Evolutionary conservation across 2,113 vertebrate species (phyloP).

Genomic region (Mesocricetus auratus): DNA sequence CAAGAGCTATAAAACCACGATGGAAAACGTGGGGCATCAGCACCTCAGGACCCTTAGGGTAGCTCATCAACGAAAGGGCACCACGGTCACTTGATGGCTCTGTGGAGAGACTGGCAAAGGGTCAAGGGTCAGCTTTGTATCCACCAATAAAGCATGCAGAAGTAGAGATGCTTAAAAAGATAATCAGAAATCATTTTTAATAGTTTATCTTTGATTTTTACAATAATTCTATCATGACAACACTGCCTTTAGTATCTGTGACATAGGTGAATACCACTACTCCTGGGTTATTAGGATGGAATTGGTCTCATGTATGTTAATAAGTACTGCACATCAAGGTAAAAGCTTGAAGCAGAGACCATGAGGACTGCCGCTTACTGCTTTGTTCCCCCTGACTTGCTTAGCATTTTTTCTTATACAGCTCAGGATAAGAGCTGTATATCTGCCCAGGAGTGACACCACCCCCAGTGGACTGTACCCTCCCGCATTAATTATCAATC

Average conservation of each 20-base stretch:
- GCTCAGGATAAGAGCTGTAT: background rate
- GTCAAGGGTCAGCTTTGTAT: background rate
- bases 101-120: background rate
- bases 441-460: background rate
- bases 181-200: background rate
- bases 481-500: background rate
- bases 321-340: background rate
- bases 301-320: background rate
- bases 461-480: background rate
- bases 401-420: background rate
- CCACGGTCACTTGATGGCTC: no score
- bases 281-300: background rate
- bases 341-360: background rate
- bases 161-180: background rate
- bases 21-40: accelerated
- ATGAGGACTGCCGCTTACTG: background rate
- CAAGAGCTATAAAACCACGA: background rate
- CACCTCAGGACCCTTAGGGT: accelerated
- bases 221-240: background rate
- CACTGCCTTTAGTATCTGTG: background rate
- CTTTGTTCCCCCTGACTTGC: background rate
- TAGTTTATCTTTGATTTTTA: background rate
- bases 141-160: background rate
- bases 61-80: background rate
- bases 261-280: background rate